These are phyloP conservation scores for Anguilla obscura DNA, from an alignment of 2,797 vertebrate genomes.

Conservation along the genomic window DNA sequence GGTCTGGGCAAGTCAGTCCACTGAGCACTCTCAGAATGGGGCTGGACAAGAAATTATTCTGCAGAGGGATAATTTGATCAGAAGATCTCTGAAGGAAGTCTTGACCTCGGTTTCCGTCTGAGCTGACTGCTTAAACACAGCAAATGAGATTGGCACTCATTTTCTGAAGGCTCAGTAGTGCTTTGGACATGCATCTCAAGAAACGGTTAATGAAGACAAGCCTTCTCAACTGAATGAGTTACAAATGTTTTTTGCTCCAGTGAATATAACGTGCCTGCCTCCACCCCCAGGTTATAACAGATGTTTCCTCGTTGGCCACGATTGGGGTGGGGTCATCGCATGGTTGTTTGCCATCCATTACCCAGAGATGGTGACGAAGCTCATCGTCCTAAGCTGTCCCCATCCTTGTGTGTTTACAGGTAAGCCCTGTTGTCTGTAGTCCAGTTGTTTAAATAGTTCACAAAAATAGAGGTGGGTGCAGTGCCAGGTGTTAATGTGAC, in stretches of 20 bases:
- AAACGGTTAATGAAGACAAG: neutral
- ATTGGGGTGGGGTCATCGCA: constrained; percentile 95
- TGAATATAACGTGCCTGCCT: constrained; percentile 24
- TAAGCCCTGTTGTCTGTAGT: constrained; percentile 61
- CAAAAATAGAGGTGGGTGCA: neutral
- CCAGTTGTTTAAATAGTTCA: neutral
- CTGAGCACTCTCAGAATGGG: neutral
- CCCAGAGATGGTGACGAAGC: constrained; percentile 95
- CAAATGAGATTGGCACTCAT: neutral
- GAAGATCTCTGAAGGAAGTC: constrained; percentile 1
- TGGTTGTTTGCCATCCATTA: constrained; percentile 96
- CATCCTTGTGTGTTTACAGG: constrained; percentile 94
- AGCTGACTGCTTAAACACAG: neutral
- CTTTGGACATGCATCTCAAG: constrained; percentile 6
- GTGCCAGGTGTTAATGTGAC: neutral
- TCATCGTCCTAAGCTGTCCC: constrained; percentile 94
- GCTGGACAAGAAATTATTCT: neutral
- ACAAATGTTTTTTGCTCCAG: constrained; percentile 6
- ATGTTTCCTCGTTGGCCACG: constrained; percentile 93
- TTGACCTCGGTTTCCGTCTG: neutral
- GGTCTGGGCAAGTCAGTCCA: neutral
- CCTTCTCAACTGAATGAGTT: neutral
- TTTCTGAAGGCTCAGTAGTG: neutral
- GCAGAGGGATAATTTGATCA: constrained; percentile 1
- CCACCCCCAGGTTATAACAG: constrained; percentile 87